Evolutionary conservation across 2,888 invertebrate species (phyloP), one percentile per base, ranked within the genome.

Genomic region (Iphiclides podalirius): DNA sequence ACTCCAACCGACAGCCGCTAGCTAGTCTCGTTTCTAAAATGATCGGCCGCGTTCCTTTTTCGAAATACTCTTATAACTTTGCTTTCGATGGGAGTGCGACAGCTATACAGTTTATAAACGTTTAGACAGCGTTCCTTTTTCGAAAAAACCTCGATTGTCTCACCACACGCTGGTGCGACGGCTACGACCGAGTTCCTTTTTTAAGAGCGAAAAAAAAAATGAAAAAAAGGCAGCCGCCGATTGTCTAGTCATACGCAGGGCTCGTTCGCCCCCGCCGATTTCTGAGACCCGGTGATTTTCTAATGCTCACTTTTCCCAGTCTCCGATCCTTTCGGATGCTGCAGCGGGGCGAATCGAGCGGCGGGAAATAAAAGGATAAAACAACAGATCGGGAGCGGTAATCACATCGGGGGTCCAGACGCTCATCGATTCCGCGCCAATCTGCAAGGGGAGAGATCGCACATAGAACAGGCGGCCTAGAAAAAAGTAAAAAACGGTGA

Each of bases 401-500:
- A 60, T 61, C 60, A 54, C 58, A 54, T 57, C 55, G 62, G 53
- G 57, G 58, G 58, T 53, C 58, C 68, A 70, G 64, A 70, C 70
- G 55, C 57, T 58, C 73, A 76, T 77, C 78, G 79, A 78, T 78
- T 75, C 68, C 62, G 60, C 70, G 67, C 67, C 69, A 66, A 71
- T 64, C 63, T 60, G 61, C 64, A 56, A 60, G 57, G 61, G 50
- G 44, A 57, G 61, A 59, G 59, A 59, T 64, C 67, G 61, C 59
- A 63, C 60, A 61, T 60, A 68, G 65, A 65, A 63, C 61, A 63
- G 31, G 79, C 83, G 85, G 87, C 87, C 87, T 88, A 86, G 87
- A 78, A 86, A 87, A 81, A 80, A 79, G 79, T 76, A 80, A 81
- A 87, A 85, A 82, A 79, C 74, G 68, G 72, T 80, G 81, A 78